Evolutionary conservation across 2,113 vertebrate genomes (phyloP), one percentile per base, ranked within the genome.

Genomic region (Hystrix brachyura): DNA sequence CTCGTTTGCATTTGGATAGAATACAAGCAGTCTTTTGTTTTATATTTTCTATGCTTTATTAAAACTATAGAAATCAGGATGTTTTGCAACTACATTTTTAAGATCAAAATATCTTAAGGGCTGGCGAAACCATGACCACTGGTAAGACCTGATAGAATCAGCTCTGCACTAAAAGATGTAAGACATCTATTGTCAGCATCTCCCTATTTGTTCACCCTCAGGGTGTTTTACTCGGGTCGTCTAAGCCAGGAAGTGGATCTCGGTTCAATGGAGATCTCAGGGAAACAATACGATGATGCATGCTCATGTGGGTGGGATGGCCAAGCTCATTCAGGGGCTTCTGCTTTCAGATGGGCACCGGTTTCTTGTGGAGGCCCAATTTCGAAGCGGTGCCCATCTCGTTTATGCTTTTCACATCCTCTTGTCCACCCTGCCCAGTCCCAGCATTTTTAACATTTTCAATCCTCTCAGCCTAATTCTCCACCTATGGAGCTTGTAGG

Each of bases 51-150:
- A 51, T 80, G 29, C 67, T 71, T 72, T 67, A 60, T 38, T 32
- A 81, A 74, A 86, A 86, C 51, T 62, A 76, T 67, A 64, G 27
- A 88, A n/a, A 34, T 82, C 34, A 76, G 64, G 9, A 62, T 85
- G 29, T 69, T 80, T 81, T 87, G 19, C 87, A 46, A 48, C 59
- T 74, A 25, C 32, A 65, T 60, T 85, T 91, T 94, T 69, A 32
- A 67, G 76, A 32, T 25, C 21, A 13, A 60, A 81, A 32, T 60
- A 18, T 64, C 27, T 92, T 91, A 53, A 94, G 4, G 48, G 17
- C 7, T 62, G 11, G 18, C 25, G 38, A 55, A 21, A 67, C 32
- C 10, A 7, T 38, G 29, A 17, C 48, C 23, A 34, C 38, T 29
- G 46, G 5, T 83, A 95, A n/a, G 48, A 43, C 62, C 14, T 62